phyloP scores from a whole-genome alignment of 2,888 invertebrate genomes.

The Eurytoma adleriae region DNA sequence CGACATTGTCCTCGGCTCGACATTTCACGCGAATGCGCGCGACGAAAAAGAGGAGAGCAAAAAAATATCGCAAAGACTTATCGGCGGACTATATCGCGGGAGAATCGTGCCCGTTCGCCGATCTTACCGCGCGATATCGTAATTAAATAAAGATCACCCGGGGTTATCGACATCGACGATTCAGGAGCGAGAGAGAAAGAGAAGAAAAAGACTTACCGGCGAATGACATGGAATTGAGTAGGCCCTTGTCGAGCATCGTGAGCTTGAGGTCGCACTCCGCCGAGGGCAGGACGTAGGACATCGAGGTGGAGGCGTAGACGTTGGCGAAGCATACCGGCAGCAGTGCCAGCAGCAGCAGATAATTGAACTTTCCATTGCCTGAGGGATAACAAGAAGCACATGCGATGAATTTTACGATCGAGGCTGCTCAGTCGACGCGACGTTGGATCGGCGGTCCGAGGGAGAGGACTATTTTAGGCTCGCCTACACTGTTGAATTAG shows the following conservation, averaged over 20 bases:
- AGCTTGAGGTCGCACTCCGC: conserved; percentile 78
- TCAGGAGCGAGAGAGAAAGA: background rate
- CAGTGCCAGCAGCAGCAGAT: conserved; percentile 77
- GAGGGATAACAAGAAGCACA: conserved; percentile 29
- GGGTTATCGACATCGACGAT: background rate
- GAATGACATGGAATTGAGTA: conserved; percentile 79
- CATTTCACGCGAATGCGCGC: too few relatives aligned
- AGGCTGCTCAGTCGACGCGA: too few relatives aligned
- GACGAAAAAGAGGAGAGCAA: too few relatives aligned
- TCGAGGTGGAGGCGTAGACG: conserved; percentile 78
- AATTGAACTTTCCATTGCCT: conserved; percentile 79
- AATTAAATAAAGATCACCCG: too few relatives aligned
- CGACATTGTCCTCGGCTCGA: too few relatives aligned
- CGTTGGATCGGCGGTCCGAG: too few relatives aligned
- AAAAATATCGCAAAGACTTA: too few relatives aligned
- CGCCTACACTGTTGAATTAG: too few relatives aligned
- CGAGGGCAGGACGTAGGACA: conserved; percentile 79
- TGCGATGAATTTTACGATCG: conserved; percentile 11
- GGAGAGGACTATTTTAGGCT: too few relatives aligned
- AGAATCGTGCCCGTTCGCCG: too few relatives aligned
- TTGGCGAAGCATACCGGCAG: conserved; percentile 78
- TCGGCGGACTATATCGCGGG: too few relatives aligned
- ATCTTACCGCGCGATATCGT: too few relatives aligned
- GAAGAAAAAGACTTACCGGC: conserved; percentile 72
- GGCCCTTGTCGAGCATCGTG: conserved; percentile 78